Evolutionary conservation across 2,888 invertebrate species (phyloP), one percentile per base, ranked within the genome.

Genomic region (Sinodicranocentrus sp.): DNA sequence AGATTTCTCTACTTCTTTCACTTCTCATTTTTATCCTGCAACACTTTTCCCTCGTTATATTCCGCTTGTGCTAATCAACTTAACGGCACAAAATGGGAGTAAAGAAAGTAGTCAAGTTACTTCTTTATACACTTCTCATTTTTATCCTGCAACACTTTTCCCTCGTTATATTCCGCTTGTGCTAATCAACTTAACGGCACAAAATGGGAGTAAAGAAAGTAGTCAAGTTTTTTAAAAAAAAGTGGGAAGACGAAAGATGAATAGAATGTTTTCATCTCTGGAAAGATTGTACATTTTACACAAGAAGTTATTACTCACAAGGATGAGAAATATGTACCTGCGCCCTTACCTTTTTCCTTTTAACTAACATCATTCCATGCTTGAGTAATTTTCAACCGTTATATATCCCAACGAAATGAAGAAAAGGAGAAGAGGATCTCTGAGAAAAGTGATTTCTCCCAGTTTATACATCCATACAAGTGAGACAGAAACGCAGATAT

Each of bases 171-270:
- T 65, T 65, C 43, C 63, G 10, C 63, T 17, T 44, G 21, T 78
- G 77, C 67, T 78, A 78, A 68, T 68, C 77, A 78, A 68, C 28
- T 78, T 78, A 78, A 78, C 68, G 26, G 59, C 68, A 59, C 48
- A 61, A 26, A 78, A 78, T 68, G 68, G 48, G 28, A 44, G 43
- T 44, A 68, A 59, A 61, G 68, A n/a, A 59, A n/a, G 57, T 33
- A 57, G 48, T 48, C 6, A 48, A 48, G 48, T 10, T 48, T 48
- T 10, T 39, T 39, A 5, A 48, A 48, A 33, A 33, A 6, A 33
- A n/a, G 48, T 48, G n/a, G n/a, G 17, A 48, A 73, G 43, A 33
- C 8, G 19, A 59, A 48, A 43, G 26, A 44, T 73, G 61, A 39
- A 72, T 48, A 48, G 48, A 48, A n/a, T n/a, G 48, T 48, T n/a